Evolutionary conservation across 1,140 invertebrate genomes (phyloP).

Genomic region (Drosophila tani): DNA sequence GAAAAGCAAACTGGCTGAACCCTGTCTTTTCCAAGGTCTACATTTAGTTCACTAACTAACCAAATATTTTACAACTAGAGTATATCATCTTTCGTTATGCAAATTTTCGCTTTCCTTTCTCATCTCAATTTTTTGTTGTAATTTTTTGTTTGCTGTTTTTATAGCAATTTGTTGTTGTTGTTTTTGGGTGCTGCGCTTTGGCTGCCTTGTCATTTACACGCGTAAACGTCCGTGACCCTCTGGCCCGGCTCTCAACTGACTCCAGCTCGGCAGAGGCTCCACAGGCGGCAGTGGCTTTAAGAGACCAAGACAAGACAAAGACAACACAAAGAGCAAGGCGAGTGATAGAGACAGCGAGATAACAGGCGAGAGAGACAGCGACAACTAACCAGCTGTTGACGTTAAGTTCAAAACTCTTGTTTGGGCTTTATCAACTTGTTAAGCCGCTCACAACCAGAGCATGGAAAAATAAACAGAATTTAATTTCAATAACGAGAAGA

Average conservation of each 20-base stretch:
- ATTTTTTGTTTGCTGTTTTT: constrained; percentile 12
- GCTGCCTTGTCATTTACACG: constrained; percentile 74
- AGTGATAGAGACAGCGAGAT: constrained; percentile 4
- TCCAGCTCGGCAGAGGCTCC: constrained; percentile 13
- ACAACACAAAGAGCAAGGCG: constrained; percentile 18
- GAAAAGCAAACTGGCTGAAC: no score
- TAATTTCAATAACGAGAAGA: background rate
- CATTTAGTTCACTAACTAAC: background rate
- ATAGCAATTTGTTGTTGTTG: constrained; percentile 18
- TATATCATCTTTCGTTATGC: background rate
- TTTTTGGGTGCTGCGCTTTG: constrained; percentile 36
- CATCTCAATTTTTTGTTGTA: constrained; percentile 1
- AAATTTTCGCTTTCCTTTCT: background rate
- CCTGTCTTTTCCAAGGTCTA: background rate
- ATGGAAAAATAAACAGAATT: constrained; percentile 4
- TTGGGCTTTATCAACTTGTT: constrained; percentile 15
- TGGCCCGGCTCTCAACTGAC: constrained; percentile 66
- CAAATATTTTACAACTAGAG: background rate
- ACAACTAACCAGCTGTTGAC: constrained; percentile 46
- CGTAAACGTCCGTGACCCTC: constrained; percentile 80
- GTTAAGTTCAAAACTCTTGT: constrained; percentile 44
- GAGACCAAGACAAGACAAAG: constrained; percentile 23
- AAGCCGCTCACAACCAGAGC: background rate
- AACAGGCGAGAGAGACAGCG: constrained; percentile 5
- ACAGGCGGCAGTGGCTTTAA: background rate